phyloP scores from a whole-genome alignment of 2,113 vertebrate species.

The Asarcornis scutulata region DNA sequence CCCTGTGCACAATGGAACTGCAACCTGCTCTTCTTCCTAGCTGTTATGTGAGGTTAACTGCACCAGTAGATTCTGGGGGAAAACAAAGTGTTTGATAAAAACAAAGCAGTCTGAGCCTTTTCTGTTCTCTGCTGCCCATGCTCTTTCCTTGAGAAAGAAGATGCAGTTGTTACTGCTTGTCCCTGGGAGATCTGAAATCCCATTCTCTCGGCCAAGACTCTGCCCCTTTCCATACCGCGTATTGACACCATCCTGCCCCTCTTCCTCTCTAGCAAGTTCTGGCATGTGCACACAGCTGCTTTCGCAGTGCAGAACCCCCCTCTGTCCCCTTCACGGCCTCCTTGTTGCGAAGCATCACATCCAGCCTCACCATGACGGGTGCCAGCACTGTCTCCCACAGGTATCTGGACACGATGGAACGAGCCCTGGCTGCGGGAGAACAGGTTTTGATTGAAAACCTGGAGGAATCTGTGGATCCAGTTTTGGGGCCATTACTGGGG shows the following conservation, averaged over 20 bases:
- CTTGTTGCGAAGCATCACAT: not conserved
- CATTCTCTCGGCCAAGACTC: not conserved
- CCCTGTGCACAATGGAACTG: not conserved
- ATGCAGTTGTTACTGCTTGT: not conserved
- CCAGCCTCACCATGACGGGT: not conserved
- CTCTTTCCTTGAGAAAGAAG: not conserved
- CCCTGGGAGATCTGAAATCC: not conserved
- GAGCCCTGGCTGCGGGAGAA: slow-evolving; percentile 85
- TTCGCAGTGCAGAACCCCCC: fast-evolving
- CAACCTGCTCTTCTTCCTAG: not conserved
- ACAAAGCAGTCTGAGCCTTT: not conserved
- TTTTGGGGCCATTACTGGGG: slow-evolving; percentile 90
- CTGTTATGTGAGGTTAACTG: not conserved
- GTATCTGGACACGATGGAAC: slow-evolving; percentile 88
- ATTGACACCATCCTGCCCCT: not conserved
- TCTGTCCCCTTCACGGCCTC: fast-evolving
- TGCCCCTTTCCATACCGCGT: not conserved
- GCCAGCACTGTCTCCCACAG: slow-evolving; percentile 65
- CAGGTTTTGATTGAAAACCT: slow-evolving; percentile 93
- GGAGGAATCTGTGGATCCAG: slow-evolving; percentile 90
- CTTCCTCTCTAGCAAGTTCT: not conserved
- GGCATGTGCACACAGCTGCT: not conserved
- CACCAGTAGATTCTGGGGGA: not conserved
- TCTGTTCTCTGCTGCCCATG: not conserved
- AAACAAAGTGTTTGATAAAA: not conserved